Base-by-base conservation (phyloP, 2,888 invertebrate genomes). In the Suillia variegata region DNA sequence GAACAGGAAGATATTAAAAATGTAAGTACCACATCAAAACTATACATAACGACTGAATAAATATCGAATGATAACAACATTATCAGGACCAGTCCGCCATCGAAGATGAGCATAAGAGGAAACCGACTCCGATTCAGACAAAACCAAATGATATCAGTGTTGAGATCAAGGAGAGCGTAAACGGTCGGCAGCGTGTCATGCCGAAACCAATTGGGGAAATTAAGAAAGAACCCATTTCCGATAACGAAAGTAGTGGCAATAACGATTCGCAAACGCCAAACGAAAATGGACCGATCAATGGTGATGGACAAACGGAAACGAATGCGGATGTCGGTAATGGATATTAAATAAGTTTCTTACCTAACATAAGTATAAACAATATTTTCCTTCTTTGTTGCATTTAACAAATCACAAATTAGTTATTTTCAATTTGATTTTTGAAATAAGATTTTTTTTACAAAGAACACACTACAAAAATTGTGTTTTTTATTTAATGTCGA, bases 291-390 rank as follows among this genome's bases (percentile, higher is more conserved):
- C 34, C 15, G 31, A 20, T 3, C 4, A 21, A 21, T n/a, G 2
- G n/a, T 24, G 61, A 65, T 45, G 59, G 51, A 58, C n/a, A n/a
- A n/a, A n/a, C n/a, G n/a, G n/a, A n/a, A n/a, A n/a, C n/a, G n/a
- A n/a, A n/a, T n/a, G 63, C 58, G 63, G 62, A 58, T 63, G 62
- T 70, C 72, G 78, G 76, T 77, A 78, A 78, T 73, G 74, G 76
- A 72, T 67, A 75, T 74, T 75, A 62, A 70, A 66, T 70, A 45
- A 45, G 45, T 45, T 20, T 45, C 8, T 38, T 8, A 13, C n/a
- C 6, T 38, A 38, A 38, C n/a, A 5, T 38, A 38, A 38, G 38
- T 38, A 4, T 8, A n/a, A 13, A 38, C 12, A 38, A 13, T 13
- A 38, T 38, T 38, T n/a, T 5, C 38, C 5, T 38, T 38, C n/a